Base-by-base conservation (phyloP, 2,113 vertebrate genomes). In the Seriola rivoliana region DNA sequence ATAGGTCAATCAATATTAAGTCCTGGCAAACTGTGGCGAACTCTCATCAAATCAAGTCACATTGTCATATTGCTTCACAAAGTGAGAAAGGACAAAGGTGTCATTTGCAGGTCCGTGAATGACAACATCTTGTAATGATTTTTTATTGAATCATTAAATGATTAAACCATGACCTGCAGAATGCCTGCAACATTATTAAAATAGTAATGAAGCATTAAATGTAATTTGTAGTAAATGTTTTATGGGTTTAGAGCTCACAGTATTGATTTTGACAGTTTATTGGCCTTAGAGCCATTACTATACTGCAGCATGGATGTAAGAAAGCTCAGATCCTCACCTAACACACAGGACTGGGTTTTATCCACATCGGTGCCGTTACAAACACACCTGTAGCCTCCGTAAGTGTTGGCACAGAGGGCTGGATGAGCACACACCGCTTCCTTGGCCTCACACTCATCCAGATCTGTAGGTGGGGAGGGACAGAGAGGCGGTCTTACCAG, bases 341-440 rank as follows among this genome's bases (percentile, higher is more conserved):
- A 74, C 16, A 92, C 9, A 60, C 96, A 96, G 29, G 93, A 88
- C 86, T 95, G 93, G 4, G 69, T 74, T 12, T 94, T 59, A 11
- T 91, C 93, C 71, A 96, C 80, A 1, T 95, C 93, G 0, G 88
- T 95, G 69, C 92, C 92, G 8, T 96, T 95, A 88, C 96, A 96
- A 48, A 96, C 68, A 88, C 96, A 96, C 78, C 93, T 93, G 91
- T 95, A 95, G 68, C 95, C 93, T 44, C 96, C 96, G 1, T 96
- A 96, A 2, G 96, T 96, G 92, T 96, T 96, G 68, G 65, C 8
- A 66, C 96, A 96, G 34, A 90, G 58, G 5, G 95, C 91, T n/a
- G 93, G 85, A 3, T 2, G 54, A 48, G 71, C 76, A 75, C 96
- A 96, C 4, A 5, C 42, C 1, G 76, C 81, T 80, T 95, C 91